Conservation (phyloP, 2,797 vertebrate species). For the Paguma larvata region DNA sequence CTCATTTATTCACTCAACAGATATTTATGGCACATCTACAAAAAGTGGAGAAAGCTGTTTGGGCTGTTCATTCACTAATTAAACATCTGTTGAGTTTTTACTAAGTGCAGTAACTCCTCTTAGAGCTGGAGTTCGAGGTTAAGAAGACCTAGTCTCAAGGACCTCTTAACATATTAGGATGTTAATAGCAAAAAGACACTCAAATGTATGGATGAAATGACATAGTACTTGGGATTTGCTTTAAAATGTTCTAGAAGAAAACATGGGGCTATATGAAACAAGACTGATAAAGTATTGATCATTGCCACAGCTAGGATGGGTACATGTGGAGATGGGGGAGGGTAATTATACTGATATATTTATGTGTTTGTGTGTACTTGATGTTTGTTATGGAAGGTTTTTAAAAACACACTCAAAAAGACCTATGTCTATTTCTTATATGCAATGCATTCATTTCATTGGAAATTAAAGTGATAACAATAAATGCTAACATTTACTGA, state of each 20-base stretch:
- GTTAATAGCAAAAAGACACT: constrained; percentile 22
- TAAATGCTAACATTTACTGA: constrained; percentile 20
- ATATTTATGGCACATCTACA: constrained; percentile 8
- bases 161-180: background rate
- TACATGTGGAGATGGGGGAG: background rate
- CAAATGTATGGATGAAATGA: constrained; percentile 4
- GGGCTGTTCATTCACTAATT: background rate
- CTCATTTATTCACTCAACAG: constrained; percentile 8
- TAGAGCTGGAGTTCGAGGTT: background rate
- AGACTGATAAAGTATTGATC: background rate
- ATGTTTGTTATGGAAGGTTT: background rate
- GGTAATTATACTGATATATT: background rate
- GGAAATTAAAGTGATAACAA: constrained; percentile 66
- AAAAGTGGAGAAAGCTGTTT: constrained; percentile 21
- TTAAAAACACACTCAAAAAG: background rate
- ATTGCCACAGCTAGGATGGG: background rate
- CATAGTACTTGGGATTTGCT: background rate
- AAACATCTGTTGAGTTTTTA: constrained; percentile 11
- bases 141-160: constrained; percentile 15
- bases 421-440: background rate
- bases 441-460: constrained; percentile 30
- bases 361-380: constrained; percentile 31
- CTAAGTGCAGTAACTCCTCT: background rate
- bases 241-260: constrained; percentile 32
- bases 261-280: background rate